Conservation (phyloP, 2,797 vertebrate genomes). For the Sebastes kiyomatsui region DNA sequence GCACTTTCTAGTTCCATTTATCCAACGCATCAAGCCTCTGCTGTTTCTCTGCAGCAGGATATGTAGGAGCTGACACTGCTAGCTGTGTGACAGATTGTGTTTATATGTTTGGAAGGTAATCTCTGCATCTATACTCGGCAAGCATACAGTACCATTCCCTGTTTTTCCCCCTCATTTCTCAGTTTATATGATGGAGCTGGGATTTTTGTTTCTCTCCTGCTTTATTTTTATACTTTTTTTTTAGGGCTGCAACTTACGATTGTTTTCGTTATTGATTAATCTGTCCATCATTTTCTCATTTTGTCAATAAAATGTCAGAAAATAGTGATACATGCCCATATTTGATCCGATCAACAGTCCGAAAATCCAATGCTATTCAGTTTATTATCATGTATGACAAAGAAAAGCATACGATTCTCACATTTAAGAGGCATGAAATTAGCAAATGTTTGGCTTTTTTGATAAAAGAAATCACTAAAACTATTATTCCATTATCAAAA, state of each 20-base stretch:
- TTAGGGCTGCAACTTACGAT: neutral
- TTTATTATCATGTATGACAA: neutral
- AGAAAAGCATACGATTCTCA: neutral
- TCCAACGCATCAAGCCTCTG: neutral
- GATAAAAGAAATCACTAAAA: neutral
- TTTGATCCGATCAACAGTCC: neutral
- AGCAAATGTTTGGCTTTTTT: neutral
- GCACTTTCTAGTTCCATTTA: neutral
- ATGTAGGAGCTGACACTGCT: slow-evolving; percentile 10
- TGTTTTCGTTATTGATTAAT: neutral
- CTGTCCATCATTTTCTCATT: neutral
- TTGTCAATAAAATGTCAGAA: neutral
- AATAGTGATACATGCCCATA: fast-evolving
- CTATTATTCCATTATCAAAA: neutral
- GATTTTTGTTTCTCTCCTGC: neutral
- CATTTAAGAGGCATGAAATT: neutral
- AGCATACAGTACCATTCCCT: neutral
- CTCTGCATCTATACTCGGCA: slow-evolving; percentile 1
- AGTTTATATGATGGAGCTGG: neutral
- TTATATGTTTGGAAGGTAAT: slow-evolving; percentile 18
- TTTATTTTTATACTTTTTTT: neutral
- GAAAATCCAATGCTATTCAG: too few species aligned
- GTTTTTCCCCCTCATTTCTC: neutral
- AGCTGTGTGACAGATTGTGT: slow-evolving; percentile 41
- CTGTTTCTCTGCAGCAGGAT: slow-evolving; percentile 11